Evolutionary conservation across 2,113 vertebrate genomes (phyloP), one percentile per base, ranked within the genome.

Genomic region (Rhea americana): DNA sequence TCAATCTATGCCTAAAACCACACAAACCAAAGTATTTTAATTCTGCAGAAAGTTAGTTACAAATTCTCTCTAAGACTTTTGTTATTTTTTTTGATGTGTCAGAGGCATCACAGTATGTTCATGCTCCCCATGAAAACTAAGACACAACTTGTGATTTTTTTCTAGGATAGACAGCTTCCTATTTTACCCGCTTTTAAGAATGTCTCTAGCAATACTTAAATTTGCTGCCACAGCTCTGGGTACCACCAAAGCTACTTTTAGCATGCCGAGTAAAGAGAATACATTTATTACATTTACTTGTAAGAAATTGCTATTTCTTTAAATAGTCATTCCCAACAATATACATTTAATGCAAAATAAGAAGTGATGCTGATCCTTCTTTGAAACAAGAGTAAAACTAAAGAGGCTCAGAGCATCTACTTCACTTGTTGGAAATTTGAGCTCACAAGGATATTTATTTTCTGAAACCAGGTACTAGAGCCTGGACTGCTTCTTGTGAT

Each of bases 401-500:
- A 58, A 82, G 72, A 65, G n/a, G 37, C 50, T 30, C 55, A 68
- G 35, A 75, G 45, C 55, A 59, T 59, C 43, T 43, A 25, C 67
- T 79, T 82, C 50, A 22, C n/a, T 61, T 45, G 19, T 25, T 58
- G 53, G 95, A 87, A 94, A 92, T 58, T 25, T 58, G 79, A 96
- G 53, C 81, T 82, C 30, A 8, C 30, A 48, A 76, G 53, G 83
- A 91, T 87, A 94, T 81, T 90, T 0, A 1, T 90, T 89, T 92
- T 89, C 91, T 91, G 93, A 91, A 92, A 93, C 82, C 62, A 1
- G n/a, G 81, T 81, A 96, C n/a, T 30, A n/a, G 43, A 47, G 66
- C 15, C 66, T 55, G 84, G 91, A 93, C 86, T 66, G 2, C 66
- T 72, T 56, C 39, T 30, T 61, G 48, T 24, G 66, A 53, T 82